phyloP scores from a whole-genome alignment of 2,888 invertebrate genomes.

The Watsonalla cultraria region DNA sequence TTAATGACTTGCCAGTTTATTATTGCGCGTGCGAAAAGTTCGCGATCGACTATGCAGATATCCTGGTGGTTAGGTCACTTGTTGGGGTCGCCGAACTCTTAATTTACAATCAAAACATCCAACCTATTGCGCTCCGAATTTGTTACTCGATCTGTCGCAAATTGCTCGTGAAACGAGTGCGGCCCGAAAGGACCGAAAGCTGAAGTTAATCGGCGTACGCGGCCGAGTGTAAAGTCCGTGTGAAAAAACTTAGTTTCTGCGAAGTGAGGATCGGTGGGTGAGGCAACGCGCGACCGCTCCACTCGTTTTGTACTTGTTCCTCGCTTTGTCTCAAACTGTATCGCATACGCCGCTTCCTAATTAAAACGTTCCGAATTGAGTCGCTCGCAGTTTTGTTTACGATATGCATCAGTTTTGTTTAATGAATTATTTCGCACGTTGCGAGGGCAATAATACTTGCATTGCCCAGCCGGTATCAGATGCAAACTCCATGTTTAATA shows the following conservation, averaged over 20 bases:
- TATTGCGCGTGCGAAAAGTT: constrained; percentile 49
- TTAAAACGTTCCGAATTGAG: constrained; percentile 70
- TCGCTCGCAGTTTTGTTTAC: constrained; percentile 47
- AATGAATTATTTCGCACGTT: constrained; percentile 60
- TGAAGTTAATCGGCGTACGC: constrained; percentile 37
- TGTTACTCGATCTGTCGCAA: constrained; percentile 31
- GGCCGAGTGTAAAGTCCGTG: constrained; percentile 41
- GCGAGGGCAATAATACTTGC: constrained; percentile 28
- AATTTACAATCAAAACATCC: constrained; percentile 34
- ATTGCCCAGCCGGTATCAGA: constrained; percentile 13
- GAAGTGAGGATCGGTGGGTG: constrained; percentile 28
- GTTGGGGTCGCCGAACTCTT: constrained; percentile 42
- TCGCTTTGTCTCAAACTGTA: constrained; percentile 45
- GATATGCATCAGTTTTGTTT: constrained; percentile 71
- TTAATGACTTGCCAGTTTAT: constrained; percentile 40
- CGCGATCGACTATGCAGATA: constrained; percentile 38
- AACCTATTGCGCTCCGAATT: constrained; percentile 30
- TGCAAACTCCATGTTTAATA: not conserved
- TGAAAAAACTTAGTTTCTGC: constrained; percentile 43
- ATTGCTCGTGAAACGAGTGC: constrained; percentile 33
- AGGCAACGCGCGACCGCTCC: constrained; percentile 17
- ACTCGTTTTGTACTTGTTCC: constrained; percentile 30
- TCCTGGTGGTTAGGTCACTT: constrained; percentile 48
- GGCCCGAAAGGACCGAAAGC: constrained; percentile 27
- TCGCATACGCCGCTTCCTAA: constrained; percentile 51